Evolutionary conservation across 1,140 invertebrate species (phyloP).

Genomic region (Atta texana): DNA sequence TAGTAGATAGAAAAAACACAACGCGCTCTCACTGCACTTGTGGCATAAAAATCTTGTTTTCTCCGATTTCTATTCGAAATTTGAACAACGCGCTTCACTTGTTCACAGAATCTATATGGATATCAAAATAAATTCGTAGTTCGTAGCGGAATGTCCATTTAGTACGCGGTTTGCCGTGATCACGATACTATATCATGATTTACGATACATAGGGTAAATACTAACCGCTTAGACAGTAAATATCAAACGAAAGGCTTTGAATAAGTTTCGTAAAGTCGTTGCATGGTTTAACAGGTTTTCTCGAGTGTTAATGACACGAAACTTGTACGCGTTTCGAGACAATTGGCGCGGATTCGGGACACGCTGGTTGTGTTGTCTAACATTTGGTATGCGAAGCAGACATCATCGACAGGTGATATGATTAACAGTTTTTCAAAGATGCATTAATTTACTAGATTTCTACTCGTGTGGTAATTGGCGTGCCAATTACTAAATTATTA

Average conservation of each 20-base stretch:
- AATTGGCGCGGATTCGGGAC: conserved; percentile 1
- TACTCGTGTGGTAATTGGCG: neutral
- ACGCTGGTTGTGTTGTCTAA: conserved; percentile 57
- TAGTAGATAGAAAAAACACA: neutral
- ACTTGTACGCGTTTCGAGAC: neutral
- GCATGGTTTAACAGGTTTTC: conserved; percentile 8
- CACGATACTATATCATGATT: neutral
- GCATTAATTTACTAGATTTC: neutral
- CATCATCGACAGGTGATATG: conserved; percentile 55
- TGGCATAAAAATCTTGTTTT: neutral
- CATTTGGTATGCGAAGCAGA: conserved; percentile 28
- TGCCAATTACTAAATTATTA: no score
- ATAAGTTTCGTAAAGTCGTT: conserved; percentile 15
- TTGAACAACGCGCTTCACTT: neutral
- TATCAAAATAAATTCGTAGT: conserved; percentile 15
- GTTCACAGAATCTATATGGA: neutral
- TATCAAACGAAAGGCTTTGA: neutral
- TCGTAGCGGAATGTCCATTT: neutral
- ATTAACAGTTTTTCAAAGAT: conserved; percentile 16
- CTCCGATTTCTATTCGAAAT: neutral
- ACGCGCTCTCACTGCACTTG: neutral
- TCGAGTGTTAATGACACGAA: conserved; percentile 58
- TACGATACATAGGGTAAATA: neutral
- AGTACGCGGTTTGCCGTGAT: neutral
- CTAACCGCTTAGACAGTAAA: neutral